Conservation (phyloP, 2,113 vertebrate species). For the Benitochromis conjunctus region DNA sequence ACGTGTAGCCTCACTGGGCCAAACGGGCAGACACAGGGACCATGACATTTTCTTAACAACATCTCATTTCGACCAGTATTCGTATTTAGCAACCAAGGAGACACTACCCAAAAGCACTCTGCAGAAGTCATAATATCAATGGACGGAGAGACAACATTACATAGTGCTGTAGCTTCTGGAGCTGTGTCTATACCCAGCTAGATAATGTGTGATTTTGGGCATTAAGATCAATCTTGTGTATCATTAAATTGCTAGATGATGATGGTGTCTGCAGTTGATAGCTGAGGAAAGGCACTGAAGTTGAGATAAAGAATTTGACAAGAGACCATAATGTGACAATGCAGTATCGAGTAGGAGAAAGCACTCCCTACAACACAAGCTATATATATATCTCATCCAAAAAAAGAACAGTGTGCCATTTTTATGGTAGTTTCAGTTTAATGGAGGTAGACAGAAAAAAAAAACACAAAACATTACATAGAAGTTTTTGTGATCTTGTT, state of each 20-base stretch:
- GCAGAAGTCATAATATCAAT: neutral
- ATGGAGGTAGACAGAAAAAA: neutral
- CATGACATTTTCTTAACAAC: neutral
- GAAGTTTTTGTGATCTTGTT: neutral
- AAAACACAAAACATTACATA: neutral
- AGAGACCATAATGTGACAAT: slow-evolving; percentile 23
- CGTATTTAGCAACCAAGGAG: slow-evolving; percentile 19
- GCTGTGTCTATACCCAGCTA: slow-evolving; percentile 41
- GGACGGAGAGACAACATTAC: slow-evolving; percentile 46
- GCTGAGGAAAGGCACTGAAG: slow-evolving; percentile 13
- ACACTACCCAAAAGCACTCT: neutral
- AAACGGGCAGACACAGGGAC: too few relatives aligned
- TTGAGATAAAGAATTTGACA: slow-evolving; percentile 31
- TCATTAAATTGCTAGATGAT: slow-evolving; percentile 51
- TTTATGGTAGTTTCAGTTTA: neutral
- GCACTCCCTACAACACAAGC: neutral
- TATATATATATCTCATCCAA: neutral
- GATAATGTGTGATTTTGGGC: slow-evolving; percentile 57
- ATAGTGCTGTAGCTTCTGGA: neutral
- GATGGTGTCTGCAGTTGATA: slow-evolving; percentile 15
- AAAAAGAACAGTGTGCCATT: too few relatives aligned
- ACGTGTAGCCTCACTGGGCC: too few relatives aligned
- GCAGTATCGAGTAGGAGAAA: slow-evolving; percentile 18
- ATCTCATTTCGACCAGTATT: slow-evolving; percentile 6
- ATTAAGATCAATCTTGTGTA: slow-evolving; percentile 47